Evolutionary conservation across 2,797 vertebrate species (phyloP).

Genomic region (Dendrocincla fuliginosa): DNA sequence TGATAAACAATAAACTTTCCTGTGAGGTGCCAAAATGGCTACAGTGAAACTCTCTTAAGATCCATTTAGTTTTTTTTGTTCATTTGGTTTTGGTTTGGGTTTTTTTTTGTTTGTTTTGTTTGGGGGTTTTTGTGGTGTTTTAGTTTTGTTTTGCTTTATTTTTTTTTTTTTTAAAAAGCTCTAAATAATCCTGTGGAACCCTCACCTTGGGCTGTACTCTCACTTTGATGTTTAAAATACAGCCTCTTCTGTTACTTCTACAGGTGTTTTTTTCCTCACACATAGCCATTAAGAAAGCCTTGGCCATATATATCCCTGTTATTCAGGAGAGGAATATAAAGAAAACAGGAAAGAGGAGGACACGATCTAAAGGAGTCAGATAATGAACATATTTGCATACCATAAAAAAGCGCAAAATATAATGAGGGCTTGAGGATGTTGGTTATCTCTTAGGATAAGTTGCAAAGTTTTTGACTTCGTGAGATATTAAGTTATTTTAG

Average conservation of each 20-base stretch:
- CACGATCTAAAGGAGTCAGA: not conserved
- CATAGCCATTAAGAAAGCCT: not conserved
- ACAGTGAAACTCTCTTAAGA: not conserved
- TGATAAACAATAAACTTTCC: not conserved
- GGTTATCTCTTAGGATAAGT: not conserved
- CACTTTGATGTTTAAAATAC: not conserved
- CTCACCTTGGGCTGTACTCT: not conserved
- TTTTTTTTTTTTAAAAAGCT: too few species aligned
- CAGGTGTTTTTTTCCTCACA: not conserved
- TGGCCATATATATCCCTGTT: not conserved
- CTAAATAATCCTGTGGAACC: not conserved
- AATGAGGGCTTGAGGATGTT: not conserved
- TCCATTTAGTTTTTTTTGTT: not conserved
- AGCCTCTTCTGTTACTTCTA: not conserved
- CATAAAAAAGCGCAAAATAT: not conserved
- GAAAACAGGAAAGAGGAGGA: not conserved
- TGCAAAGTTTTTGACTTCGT: not conserved
- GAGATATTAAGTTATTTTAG: not conserved
- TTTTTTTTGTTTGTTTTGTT: too few species aligned
- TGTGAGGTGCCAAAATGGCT: not conserved
- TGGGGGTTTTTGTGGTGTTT: too few species aligned
- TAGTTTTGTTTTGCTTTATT: too few species aligned
- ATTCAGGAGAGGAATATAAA: not conserved
- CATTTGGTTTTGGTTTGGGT: too few species aligned
- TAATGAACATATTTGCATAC: not conserved